Percentiles rank a stretch among this genome's conserved stretches.
Conservation (phyloP, 2,888 invertebrate genomes). For the Phorcus lineatus region DNA sequence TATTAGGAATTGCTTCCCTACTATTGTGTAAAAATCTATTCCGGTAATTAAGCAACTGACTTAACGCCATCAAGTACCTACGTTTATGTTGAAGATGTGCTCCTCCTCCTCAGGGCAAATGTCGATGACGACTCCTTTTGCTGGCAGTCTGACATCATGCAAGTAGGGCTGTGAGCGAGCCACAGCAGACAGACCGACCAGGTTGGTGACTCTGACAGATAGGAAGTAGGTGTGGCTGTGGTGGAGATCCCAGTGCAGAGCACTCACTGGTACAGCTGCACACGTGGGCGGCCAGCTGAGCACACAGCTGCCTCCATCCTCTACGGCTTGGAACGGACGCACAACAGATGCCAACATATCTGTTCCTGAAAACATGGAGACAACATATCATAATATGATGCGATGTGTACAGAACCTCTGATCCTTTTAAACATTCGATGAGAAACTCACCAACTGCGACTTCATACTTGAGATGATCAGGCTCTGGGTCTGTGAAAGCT, state of each 20-base stretch:
- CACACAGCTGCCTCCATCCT: neutral
- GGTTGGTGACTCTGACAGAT: conserved; percentile 34
- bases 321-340: neutral
- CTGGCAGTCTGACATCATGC: conserved; percentile 30
- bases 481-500: conserved; percentile 47
- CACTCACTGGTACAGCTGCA: conserved; percentile 16
- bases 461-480: conserved; percentile 34
- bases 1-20: too few species aligned
- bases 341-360: neutral
- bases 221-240: conserved; percentile 33
- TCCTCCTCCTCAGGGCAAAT: conserved; percentile 23
- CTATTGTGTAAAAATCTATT: too few species aligned
- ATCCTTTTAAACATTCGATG: neutral
- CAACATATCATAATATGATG: neutral
- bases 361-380: neutral
- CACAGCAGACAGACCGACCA: conserved; percentile 28
- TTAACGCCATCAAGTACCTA: neutral
- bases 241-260: conserved; percentile 33
- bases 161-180: conserved; percentile 28
- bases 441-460: conserved; percentile 44
- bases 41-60: too few species aligned
- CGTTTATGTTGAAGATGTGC: conserved; percentile 5
- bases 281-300: conserved; percentile 31
- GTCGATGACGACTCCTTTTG: conserved; percentile 34
- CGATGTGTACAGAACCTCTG: too few species aligned